These are phyloP conservation scores for Amazona guildingii DNA, from an alignment of 2,113 vertebrate species.

Conservation along the genomic window DNA sequence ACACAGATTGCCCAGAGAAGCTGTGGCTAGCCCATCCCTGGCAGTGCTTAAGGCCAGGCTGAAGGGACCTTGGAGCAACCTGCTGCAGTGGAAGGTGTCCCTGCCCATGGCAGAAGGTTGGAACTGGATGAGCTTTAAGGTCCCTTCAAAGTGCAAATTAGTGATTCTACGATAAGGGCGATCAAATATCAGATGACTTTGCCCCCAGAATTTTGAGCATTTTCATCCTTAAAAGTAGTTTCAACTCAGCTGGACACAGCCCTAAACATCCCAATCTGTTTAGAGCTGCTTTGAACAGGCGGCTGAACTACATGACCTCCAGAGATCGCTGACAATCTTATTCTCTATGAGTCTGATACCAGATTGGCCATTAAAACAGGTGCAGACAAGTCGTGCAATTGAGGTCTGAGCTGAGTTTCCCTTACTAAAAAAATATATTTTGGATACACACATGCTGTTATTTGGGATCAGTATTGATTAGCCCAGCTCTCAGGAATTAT, in stretches of 20 bases:
- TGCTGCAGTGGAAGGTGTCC: neutral
- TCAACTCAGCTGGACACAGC: neutral
- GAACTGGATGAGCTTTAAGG: neutral
- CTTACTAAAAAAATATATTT: neutral
- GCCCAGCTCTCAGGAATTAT: neutral
- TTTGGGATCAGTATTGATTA: neutral
- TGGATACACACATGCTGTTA: neutral
- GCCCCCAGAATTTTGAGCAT: neutral
- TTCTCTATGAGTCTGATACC: neutral
- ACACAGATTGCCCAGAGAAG: too few relatives aligned
- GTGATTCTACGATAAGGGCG: neutral
- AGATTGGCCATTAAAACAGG: neutral
- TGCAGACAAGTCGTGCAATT: neutral
- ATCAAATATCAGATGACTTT: fast-evolving
- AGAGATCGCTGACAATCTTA: neutral
- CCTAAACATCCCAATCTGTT: neutral
- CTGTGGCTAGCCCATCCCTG: too few relatives aligned
- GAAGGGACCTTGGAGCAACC: neutral
- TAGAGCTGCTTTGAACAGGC: neutral
- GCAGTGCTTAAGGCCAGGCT: neutral
- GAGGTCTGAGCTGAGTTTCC: neutral
- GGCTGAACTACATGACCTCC: neutral
- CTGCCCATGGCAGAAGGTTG: neutral
- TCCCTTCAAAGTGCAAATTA: neutral
- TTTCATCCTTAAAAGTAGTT: neutral